Evolutionary conservation across 2,113 vertebrate genomes (phyloP).

Genomic region (Clarias macrocephalus): DNA sequence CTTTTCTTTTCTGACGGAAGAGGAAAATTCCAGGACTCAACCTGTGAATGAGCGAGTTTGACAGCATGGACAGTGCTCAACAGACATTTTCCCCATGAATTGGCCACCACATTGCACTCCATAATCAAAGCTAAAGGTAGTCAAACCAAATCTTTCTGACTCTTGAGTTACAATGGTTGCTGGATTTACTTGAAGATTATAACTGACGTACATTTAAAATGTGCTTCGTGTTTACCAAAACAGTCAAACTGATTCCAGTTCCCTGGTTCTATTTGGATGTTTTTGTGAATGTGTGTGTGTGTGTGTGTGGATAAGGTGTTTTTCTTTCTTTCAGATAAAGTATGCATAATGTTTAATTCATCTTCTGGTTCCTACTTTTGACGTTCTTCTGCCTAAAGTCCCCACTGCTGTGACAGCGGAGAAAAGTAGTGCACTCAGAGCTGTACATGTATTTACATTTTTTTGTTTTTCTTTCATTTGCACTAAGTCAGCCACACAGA

Average conservation of each 20-base stretch:
- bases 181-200: slow-evolving; percentile 4
- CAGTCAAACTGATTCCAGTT: slow-evolving; percentile 1
- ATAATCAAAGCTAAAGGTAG: too few species aligned
- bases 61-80: too few species aligned
- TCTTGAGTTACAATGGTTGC: background rate
- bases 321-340: slow-evolving; percentile 40
- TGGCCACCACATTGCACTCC: too few species aligned
- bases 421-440: slow-evolving; percentile 34
- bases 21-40: too few species aligned
- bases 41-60: too few species aligned
- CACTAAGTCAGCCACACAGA: background rate
- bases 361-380: slow-evolving; percentile 37
- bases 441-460: slow-evolving; percentile 31
- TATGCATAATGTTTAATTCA: slow-evolving; percentile 55
- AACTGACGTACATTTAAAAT: slow-evolving; percentile 1
- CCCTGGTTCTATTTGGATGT: slow-evolving; percentile 17
- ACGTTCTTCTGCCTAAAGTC: slow-evolving; percentile 30
- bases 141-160: background rate
- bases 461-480: background rate
- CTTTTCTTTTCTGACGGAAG: too few species aligned
- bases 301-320: background rate
- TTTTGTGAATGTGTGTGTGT: background rate
- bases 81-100: too few species aligned
- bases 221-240: background rate
- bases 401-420: slow-evolving; percentile 32